Evolutionary conservation across 2,888 invertebrate genomes (phyloP).

Genomic region (Leucania comma): DNA sequence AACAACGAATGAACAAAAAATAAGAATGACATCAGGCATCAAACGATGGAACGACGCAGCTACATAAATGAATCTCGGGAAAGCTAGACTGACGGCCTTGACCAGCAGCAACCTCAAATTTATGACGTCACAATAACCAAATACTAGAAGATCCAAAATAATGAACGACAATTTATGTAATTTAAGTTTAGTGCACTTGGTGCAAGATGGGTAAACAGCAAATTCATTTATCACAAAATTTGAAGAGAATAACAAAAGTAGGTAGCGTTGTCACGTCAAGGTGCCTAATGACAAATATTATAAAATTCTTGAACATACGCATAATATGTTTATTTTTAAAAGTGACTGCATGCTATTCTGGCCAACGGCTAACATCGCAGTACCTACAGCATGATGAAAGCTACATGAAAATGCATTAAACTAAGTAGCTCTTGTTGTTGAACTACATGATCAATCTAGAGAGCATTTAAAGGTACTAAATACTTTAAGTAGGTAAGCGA

Average conservation of each 20-base stretch:
- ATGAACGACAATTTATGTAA: slow-evolving; percentile 19
- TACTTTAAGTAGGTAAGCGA: background rate
- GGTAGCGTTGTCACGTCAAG: background rate
- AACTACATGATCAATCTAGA: background rate
- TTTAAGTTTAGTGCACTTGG: background rate
- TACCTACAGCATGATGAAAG: background rate
- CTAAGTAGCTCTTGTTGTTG: background rate
- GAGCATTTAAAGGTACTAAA: background rate
- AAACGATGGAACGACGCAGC: slow-evolving; percentile 19
- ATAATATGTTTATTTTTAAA: background rate
- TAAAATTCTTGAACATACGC: slow-evolving; percentile 2
- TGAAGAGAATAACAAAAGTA: background rate
- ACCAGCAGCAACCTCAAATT: background rate
- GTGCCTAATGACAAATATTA: slow-evolving; percentile 1
- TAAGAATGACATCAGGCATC: slow-evolving; percentile 55
- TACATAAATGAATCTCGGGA: slow-evolving; percentile 21
- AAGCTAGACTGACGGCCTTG: slow-evolving; percentile 34
- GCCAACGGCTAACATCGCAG: background rate
- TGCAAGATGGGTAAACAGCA: background rate
- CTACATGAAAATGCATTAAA: slow-evolving; percentile 13
- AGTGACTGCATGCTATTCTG: background rate
- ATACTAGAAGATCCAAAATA: slow-evolving; percentile 15
- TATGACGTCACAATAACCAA: slow-evolving; percentile 8
- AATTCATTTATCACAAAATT: background rate
- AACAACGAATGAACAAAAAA: slow-evolving; percentile 36